Evolutionary conservation across 1,140 invertebrate species (phyloP).

Genomic region (Zeugodacus cucurbitae): DNA sequence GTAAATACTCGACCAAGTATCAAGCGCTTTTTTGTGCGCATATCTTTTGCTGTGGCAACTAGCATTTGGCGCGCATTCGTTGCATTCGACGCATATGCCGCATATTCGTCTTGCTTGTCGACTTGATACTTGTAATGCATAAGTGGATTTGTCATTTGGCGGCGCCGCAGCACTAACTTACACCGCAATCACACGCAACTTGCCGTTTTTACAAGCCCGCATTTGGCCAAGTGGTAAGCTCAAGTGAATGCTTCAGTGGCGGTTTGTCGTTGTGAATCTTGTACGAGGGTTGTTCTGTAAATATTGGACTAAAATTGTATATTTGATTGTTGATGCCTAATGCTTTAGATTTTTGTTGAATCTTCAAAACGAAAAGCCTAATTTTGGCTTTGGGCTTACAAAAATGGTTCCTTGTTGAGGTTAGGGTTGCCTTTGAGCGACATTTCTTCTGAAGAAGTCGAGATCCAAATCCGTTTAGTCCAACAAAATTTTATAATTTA

Average conservation of each 20-base stretch:
- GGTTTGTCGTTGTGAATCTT: background rate
- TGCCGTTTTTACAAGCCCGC: no score
- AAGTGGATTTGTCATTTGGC: constrained; percentile 36
- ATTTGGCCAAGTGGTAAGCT: background rate
- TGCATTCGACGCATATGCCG: constrained; percentile 8
- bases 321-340: no score
- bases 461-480: no score
- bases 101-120: background rate
- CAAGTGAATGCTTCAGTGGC: background rate
- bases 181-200: background rate
- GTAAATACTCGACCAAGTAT: background rate
- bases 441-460: no score
- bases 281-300: background rate
- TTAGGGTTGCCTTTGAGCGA: no score
- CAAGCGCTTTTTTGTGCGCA: background rate
- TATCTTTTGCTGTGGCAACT: background rate
- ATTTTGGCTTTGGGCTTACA: no score
- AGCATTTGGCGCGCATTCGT: background rate
- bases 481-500: no score
- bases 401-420: background rate
- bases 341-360: no score
- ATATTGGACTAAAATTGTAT: no score
- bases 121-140: constrained; percentile 2
- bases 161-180: constrained; percentile 13
- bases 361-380: no score